Base-by-base conservation (phyloP, 2,888 invertebrate genomes). In the Autographa pulchrina region DNA sequence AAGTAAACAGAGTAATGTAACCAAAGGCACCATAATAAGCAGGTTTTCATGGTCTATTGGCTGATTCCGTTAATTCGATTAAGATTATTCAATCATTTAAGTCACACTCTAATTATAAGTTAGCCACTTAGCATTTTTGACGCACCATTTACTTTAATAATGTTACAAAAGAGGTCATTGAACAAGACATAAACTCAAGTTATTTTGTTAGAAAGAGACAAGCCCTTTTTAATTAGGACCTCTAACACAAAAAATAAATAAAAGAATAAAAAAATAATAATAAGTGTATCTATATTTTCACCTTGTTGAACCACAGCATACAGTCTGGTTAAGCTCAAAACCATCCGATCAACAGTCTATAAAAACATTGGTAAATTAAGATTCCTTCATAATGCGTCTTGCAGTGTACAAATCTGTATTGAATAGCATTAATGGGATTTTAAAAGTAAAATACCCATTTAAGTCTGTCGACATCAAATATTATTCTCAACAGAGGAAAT, bases 391-490 rank as follows among this genome's bases (percentile, higher is more conserved):
- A 54, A 32, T 1, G 7, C 11, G 32, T 54, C 20, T 61, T 32
- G 35, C 14, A 18, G 32, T 67, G 56, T 11, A 32, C 32, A 66
- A 54, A 25, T 31, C 20, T 14, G 14, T 20, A 62, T 32, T 43
- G 52, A 69, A 76, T 65, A 48, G 31, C 11, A 54, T 78, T 31
- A 64, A 67, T 60, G 13, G 43, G 41, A 69, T 56, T 69, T 69
- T 18, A 52, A 54, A 69, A 9, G 56, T 56, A 35, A 63, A 78
- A 66, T 13, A 32, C 60, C 58, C 61, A 56, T 59, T 59, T 58
- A 61, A 64, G 58, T 66, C 63, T 58, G 52, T 77, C 63, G 60
- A 58, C 52, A 75, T 75, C 58, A 11, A 74, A 77, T 70, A 77
- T 79, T 66, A 2, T 78, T 60, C 61, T n/a, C 6, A 9, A 32